phyloP scores from a whole-genome alignment of 2,888 invertebrate genomes.

The Phalangium opilio region DNA sequence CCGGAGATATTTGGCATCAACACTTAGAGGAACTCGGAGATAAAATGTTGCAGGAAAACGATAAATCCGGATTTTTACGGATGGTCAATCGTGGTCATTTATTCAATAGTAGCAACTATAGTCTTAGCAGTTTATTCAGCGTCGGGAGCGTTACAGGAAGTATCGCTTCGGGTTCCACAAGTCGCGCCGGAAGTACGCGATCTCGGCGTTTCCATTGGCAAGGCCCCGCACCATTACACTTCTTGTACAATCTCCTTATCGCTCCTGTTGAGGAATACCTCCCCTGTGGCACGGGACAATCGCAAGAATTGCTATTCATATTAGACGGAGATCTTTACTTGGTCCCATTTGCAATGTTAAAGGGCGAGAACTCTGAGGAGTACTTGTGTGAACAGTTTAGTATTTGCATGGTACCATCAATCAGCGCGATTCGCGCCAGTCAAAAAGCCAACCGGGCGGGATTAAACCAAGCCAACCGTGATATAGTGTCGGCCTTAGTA shows the following conservation, averaged over 20 bases:
- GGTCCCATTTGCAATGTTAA: constrained; percentile 76
- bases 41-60: constrained; percentile 43
- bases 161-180: constrained; percentile 45
- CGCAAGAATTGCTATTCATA: constrained; percentile 52
- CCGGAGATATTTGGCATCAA: constrained; percentile 42
- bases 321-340: constrained; percentile 77
- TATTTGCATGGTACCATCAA: constrained; percentile 68
- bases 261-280: constrained; percentile 82
- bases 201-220: constrained; percentile 51
- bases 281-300: constrained; percentile 37
- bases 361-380: constrained; percentile 41
- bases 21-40: constrained; percentile 40
- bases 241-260: constrained; percentile 69
- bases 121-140: constrained; percentile 70
- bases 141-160: constrained; percentile 67
- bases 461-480: constrained; percentile 25
- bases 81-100: constrained; percentile 76
- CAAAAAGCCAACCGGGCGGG: constrained; percentile 24
- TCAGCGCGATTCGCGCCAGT: constrained; percentile 48
- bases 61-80: constrained; percentile 57
- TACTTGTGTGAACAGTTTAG: constrained; percentile 75
- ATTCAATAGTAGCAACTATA: constrained; percentile 84
- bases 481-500: constrained; percentile 40
- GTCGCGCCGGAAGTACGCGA: constrained; percentile 43
- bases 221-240: constrained; percentile 67